A percentile compares a stretch with the other conserved stretches of the same genome.
These are phyloP conservation scores for Drosophila takahashii DNA, from an alignment of 1,140 invertebrate genomes.

Conservation along the genomic window DNA sequence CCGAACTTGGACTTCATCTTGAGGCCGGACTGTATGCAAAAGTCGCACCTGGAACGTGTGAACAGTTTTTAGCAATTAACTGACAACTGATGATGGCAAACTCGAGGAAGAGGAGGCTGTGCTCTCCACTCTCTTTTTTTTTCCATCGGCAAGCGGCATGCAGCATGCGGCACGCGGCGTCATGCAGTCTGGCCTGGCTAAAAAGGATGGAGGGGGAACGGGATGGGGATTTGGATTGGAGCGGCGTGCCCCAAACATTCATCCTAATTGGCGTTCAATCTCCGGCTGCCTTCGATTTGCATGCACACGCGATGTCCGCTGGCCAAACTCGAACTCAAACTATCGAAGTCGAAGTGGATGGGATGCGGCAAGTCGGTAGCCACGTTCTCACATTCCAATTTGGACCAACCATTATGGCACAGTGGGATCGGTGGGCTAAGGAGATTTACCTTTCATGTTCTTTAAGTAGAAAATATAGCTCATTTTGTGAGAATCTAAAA, in stretches of 20 bases:
- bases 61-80: slow-evolving; percentile 83
- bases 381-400: slow-evolving; percentile 52
- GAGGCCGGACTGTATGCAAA: slow-evolving; percentile 64
- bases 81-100: slow-evolving; percentile 50
- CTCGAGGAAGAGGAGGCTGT: slow-evolving; percentile 18
- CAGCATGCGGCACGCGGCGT: slow-evolving; percentile 63
- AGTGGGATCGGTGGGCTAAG: neutral
- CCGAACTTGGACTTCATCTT: neutral
- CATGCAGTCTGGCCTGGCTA: slow-evolving; percentile 68
- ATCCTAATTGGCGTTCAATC: slow-evolving; percentile 82
- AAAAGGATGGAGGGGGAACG: slow-evolving; percentile 41
- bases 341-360: slow-evolving; percentile 7
- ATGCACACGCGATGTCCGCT: slow-evolving; percentile 74
- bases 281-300: slow-evolving; percentile 71
- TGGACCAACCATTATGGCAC: slow-evolving; percentile 12
- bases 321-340: slow-evolving; percentile 10
- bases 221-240: slow-evolving; percentile 4
- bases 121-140: slow-evolving; percentile 6
- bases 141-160: slow-evolving; percentile 1
- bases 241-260: slow-evolving; percentile 74
- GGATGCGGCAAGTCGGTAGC: slow-evolving; percentile 35
- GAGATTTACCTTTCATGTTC: neutral
- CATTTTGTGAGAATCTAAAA: neutral
- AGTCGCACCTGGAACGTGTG: slow-evolving; percentile 77
- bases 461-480: neutral